Conservation (phyloP, 2,797 vertebrate species). For the Choloepus didactylus region DNA sequence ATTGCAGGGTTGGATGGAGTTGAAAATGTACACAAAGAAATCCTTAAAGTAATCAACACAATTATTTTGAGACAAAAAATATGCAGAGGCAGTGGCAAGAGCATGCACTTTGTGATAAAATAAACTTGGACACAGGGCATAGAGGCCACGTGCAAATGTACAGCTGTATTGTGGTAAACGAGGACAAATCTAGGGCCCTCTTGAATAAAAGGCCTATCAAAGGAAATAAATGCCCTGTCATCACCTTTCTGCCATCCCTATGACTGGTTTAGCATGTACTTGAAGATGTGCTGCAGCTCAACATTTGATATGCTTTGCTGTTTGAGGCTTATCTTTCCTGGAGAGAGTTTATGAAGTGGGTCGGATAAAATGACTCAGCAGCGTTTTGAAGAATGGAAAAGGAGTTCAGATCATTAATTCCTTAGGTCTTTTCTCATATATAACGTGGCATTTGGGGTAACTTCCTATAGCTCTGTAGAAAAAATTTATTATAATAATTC, state of each 20-base stretch:
- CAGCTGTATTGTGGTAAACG: neutral
- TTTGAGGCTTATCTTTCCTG: neutral
- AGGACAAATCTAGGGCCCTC: neutral
- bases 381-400: neutral
- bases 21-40: slow-evolving; percentile 53
- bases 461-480: neutral
- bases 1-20: neutral
- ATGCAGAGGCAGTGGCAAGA: neutral
- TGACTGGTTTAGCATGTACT: neutral
- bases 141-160: neutral
- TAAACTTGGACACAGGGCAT: neutral
- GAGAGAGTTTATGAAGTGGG: neutral
- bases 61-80: slow-evolving; percentile 18
- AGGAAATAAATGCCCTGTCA: neutral
- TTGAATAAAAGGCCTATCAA: neutral
- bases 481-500: slow-evolving; percentile 53
- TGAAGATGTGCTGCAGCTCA: neutral
- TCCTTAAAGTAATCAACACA: neutral
- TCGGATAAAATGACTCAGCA: neutral
- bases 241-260: neutral
- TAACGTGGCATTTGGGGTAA: neutral
- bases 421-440: slow-evolving; percentile 49
- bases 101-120: neutral
- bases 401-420: neutral
- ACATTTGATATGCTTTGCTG: neutral